Base-by-base conservation (phyloP, 2,113 vertebrate species). In the Platichthys stellatus region DNA sequence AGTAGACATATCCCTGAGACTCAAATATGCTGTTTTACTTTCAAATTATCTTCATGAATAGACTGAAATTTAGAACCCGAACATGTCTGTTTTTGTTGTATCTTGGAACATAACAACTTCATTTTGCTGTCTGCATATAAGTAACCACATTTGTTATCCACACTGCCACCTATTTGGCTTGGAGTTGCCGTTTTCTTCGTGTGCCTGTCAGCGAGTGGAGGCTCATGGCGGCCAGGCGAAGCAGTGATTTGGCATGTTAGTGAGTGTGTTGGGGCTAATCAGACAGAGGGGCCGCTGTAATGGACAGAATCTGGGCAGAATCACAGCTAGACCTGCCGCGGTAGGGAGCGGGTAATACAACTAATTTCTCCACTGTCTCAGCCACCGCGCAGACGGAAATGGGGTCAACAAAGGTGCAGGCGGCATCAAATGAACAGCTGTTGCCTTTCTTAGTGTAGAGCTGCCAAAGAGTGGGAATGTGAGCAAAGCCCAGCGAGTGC, bases 171-270 rank as follows among this genome's bases (percentile, higher is more conserved):
- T 64, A 7, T 79, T 72, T 66, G 77, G 56, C 59, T 38, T 12
- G 65, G 64, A 66, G 76, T 40, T 70, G 56, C 64, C 64, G 59
- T 68, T 79, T 77, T 74, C 63, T 59, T 24, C 1, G 49, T 80
- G 53, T 83, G 67, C 75, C 75, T 82, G 62, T 72, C 73, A 80
- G 94, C 85, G 94, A 93, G 94, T 93, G 90, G 85, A 90, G 93
- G 93, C 93, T 96, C 93, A 91, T 89, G 89, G 94, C 89, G 93
- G 93, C 93, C 88, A 95, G 94, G 96, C 94, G 95, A 97, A 95
- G 94, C 94, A 98, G 96, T 99, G 96, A 98, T 98, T 99, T 98
- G 96, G 96, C 97, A 98, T 98, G 95, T 99, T 97, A 99, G 97
- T 95, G 96, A 97, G 95, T 96, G 95, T 96, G 97, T 97, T 96